phyloP scores from a whole-genome alignment of 2,888 invertebrate genomes.

The Tortrix viridana region DNA sequence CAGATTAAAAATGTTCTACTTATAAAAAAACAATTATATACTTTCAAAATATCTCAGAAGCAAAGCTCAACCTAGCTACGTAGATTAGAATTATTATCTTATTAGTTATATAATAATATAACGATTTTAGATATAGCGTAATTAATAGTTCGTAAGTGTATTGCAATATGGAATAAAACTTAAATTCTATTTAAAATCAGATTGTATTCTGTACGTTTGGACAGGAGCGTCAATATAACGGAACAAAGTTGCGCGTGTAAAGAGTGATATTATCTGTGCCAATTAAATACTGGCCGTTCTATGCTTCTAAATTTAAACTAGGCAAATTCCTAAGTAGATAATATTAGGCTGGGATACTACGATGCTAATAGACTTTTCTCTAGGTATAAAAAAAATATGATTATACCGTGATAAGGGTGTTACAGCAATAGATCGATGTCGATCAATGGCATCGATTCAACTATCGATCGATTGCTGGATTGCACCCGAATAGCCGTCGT shows the following conservation, averaged over 20 bases:
- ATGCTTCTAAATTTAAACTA: conserved; percentile 29
- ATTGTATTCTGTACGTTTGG: conserved; percentile 5
- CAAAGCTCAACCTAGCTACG: conserved; percentile 33
- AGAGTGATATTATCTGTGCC: conserved; percentile 36
- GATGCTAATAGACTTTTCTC: no score
- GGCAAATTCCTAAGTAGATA: conserved; percentile 18
- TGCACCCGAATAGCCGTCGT: no score
- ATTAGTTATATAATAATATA: conserved; percentile 9
- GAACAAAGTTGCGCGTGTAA: background rate
- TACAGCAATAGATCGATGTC: no score
- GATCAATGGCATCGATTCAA: no score
- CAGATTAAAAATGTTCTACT: no score
- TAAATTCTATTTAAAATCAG: conserved; percentile 9
- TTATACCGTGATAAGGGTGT: no score
- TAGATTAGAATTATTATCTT: conserved; percentile 10
- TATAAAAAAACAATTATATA: conserved; percentile 27
- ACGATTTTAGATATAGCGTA: conserved; percentile 19
- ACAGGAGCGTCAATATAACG: conserved; percentile 15
- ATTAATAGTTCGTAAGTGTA: conserved; percentile 19
- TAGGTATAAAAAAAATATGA: no score
- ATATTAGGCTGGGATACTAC: background rate
- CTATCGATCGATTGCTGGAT: no score
- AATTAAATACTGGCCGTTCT: conserved; percentile 27
- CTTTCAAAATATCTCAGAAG: conserved; percentile 13
- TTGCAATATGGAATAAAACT: conserved; percentile 7